Conservation (phyloP, 2,888 invertebrate genomes). For the Sipha maydis region DNA sequence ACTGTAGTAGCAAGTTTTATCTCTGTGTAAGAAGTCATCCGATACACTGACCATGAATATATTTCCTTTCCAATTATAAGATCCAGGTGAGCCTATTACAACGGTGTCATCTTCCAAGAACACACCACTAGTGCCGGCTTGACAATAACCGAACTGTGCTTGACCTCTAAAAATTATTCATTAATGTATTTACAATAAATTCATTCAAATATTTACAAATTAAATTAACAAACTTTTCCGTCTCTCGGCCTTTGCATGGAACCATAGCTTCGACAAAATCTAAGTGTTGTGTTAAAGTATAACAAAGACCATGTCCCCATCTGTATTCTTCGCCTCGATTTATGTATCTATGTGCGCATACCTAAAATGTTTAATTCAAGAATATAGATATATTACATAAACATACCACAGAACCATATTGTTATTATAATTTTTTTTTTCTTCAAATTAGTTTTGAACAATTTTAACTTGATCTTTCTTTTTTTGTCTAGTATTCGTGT, state of each 20-base stretch:
- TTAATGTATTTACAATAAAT: neutral
- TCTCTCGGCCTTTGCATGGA: conserved; percentile 83
- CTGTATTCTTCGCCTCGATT: conserved; percentile 70
- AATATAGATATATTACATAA: no score
- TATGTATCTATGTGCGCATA: conserved; percentile 77
- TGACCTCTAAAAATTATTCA: conserved; percentile 49
- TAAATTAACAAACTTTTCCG: conserved; percentile 71
- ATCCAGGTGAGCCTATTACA: conserved; percentile 90
- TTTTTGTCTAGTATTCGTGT: no score
- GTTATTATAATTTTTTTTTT: no score
- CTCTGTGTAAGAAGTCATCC: conserved; percentile 79
- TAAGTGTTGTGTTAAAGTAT: conserved; percentile 81
- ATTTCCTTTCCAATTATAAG: conserved; percentile 91
- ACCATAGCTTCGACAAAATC: conserved; percentile 79
- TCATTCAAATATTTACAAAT: neutral
- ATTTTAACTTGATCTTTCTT: no score
- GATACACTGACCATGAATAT: conserved; percentile 81
- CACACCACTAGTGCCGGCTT: conserved; percentile 88
- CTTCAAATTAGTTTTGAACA: no score
- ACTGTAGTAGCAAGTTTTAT: conserved; percentile 82
- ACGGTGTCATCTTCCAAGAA: conserved; percentile 80
- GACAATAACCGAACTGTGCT: conserved; percentile 88
- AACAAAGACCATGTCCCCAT: conserved; percentile 91
- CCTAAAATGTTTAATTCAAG: conserved; percentile 69
- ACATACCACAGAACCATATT: no score